These are phyloP conservation scores for Temnothorax unifasciatus DNA, from an alignment of 2,888 invertebrate species.

Conservation along the genomic window DNA sequence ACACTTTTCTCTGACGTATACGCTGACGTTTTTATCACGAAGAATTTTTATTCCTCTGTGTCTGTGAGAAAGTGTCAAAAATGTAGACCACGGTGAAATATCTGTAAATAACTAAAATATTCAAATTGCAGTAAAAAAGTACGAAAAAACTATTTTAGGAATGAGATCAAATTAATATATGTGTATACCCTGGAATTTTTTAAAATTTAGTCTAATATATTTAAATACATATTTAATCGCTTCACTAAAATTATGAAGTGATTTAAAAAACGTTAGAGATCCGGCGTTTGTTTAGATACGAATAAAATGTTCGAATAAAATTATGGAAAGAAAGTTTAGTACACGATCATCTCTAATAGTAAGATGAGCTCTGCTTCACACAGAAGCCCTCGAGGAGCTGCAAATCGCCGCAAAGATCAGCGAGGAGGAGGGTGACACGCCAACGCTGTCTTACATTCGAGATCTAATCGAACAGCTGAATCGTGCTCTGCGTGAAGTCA, in stretches of 20 bases:
- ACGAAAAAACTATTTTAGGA: neutral
- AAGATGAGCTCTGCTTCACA: conserved; percentile 17
- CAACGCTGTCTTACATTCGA: conserved; percentile 74
- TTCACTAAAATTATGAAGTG: neutral
- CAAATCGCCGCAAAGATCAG: conserved; percentile 67
- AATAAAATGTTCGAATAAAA: neutral
- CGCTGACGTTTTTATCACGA: conserved; percentile 30
- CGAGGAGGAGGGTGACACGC: conserved; percentile 71
- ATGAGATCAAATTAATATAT: neutral
- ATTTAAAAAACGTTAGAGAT: neutral
- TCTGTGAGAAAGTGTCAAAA: conserved; percentile 11
- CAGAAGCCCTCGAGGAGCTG: conserved; percentile 75
- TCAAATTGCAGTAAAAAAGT: neutral
- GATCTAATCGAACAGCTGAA: conserved; percentile 75
- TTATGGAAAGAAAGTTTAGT: neutral
- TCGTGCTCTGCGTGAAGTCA: conserved; percentile 50
- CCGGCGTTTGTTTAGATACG: neutral
- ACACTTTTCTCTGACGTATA: conserved; percentile 23
- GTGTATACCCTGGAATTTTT: neutral
- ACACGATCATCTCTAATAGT: neutral
- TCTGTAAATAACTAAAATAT: neutral
- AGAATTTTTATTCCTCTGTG: conserved; percentile 17
- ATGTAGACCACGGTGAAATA: conserved; percentile 5
- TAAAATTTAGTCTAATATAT: neutral
- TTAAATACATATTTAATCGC: neutral